Percentiles rank a stretch among this genome's conserved stretches.
Conservation (phyloP, 2,888 invertebrate species). For the Lacanobia wlatinum region DNA sequence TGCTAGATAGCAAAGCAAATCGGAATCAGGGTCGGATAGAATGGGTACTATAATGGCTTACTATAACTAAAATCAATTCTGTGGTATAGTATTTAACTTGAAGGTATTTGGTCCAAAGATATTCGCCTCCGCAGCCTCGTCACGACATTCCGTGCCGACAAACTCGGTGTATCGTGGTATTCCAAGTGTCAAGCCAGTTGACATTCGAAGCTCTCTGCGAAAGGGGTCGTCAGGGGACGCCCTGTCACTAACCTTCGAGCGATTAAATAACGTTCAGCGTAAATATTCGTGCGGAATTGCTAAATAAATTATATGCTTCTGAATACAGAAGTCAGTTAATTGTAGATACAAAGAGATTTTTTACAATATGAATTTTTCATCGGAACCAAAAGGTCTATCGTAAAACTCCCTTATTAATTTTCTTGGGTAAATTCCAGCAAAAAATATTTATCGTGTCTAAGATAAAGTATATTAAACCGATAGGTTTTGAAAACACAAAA, state of each 20-base stretch:
- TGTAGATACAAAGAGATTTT: not conserved
- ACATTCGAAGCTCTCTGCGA: slow-evolving; percentile 68
- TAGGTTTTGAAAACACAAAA: slow-evolving; percentile 6
- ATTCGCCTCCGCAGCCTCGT: slow-evolving; percentile 72
- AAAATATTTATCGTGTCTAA: slow-evolving; percentile 10
- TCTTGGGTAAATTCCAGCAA: slow-evolving; percentile 6
- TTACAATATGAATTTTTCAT: slow-evolving; percentile 2
- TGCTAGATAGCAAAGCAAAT: slow-evolving; percentile 37
- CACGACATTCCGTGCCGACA: slow-evolving; percentile 71
- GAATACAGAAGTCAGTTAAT: not conserved
- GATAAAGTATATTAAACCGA: not conserved
- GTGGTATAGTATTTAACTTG: slow-evolving; percentile 65
- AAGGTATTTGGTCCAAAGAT: slow-evolving; percentile 71
- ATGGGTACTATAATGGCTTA: slow-evolving; percentile 15
- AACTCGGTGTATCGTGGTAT: slow-evolving; percentile 73
- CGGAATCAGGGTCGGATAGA: slow-evolving; percentile 25
- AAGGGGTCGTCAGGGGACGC: slow-evolving; percentile 63
- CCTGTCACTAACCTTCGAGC: slow-evolving; percentile 51
- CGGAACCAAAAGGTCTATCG: slow-evolving; percentile 8
- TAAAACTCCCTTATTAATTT: slow-evolving; percentile 5
- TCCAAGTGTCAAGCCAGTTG: slow-evolving; percentile 71
- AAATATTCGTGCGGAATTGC: slow-evolving; percentile 9
- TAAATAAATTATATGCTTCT: slow-evolving; percentile 10
- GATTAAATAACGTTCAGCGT: slow-evolving; percentile 42
- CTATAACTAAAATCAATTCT: slow-evolving; percentile 51